Conservation (phyloP, 2,113 vertebrate species). For the Nerophis lumbriciformis region DNA sequence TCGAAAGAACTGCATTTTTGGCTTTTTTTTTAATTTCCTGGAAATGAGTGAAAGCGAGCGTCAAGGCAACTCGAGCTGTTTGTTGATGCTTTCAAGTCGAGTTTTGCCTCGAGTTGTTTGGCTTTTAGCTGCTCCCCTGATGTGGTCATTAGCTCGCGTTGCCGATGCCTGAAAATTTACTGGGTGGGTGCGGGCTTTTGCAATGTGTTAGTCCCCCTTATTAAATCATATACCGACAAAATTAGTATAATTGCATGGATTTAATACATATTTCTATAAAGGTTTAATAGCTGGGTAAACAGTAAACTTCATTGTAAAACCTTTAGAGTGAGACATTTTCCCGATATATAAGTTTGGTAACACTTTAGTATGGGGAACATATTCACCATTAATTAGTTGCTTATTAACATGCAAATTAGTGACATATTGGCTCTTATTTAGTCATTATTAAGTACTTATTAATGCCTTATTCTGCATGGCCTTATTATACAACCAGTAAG, state of each 20-base stretch:
- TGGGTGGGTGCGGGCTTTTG: not conserved
- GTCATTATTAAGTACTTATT: no score
- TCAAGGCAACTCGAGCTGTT: slow-evolving; percentile 17
- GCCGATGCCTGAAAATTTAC: not conserved
- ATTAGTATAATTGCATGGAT: not conserved
- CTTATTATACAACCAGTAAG: no score
- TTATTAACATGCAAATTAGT: no score
- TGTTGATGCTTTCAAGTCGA: slow-evolving; percentile 21
- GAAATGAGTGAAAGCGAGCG: slow-evolving; percentile 17
- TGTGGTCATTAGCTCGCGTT: slow-evolving; percentile 27
- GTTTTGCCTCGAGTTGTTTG: slow-evolving; percentile 17
- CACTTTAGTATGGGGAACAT: no score
- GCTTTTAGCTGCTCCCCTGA: slow-evolving; percentile 26
- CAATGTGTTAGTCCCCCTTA: not conserved
- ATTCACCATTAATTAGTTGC: no score
- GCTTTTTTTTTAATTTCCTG: slow-evolving; percentile 12
- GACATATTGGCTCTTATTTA: no score
- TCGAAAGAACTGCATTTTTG: not conserved
- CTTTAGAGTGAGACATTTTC: slow-evolving; percentile 6
- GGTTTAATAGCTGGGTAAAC: not conserved
- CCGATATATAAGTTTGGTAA: not conserved
- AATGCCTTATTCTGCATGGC: no score
- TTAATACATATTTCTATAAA: not conserved
- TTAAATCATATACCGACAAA: not conserved
- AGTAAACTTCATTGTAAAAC: slow-evolving; percentile 1